phyloP scores from a whole-genome alignment of 1,140 invertebrate species.

The Temnothorax curvispinosus region DNA sequence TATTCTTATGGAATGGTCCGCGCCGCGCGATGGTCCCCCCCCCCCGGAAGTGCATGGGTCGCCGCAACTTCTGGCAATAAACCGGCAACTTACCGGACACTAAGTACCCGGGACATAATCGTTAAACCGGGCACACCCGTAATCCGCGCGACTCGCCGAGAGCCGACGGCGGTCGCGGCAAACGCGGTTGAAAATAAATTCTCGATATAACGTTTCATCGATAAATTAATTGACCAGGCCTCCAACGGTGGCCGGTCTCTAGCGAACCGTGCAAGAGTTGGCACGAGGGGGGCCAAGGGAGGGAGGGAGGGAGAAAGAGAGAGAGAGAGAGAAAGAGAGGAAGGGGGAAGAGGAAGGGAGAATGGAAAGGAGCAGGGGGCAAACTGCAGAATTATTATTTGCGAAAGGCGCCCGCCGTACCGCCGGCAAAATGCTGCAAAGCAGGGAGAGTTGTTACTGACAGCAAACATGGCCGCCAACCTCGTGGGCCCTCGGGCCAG shows the following conservation, averaged over 20 bases:
- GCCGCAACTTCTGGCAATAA: conserved; percentile 27
- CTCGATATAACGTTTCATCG: conserved; percentile 54
- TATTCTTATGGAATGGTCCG: too few species aligned
- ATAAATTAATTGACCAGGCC: conserved; percentile 68
- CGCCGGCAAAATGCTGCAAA: conserved; percentile 61
- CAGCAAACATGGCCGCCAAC: conserved; percentile 80
- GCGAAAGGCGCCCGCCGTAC: conserved; percentile 65
- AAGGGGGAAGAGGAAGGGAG: background rate
- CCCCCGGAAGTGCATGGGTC: conserved; percentile 2
- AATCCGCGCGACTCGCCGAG: conserved; percentile 41
- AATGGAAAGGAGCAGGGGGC: conserved; percentile 36
- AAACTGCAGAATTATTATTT: conserved; percentile 67
- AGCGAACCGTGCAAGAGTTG: conserved; percentile 36
- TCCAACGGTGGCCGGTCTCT: conserved; percentile 37
- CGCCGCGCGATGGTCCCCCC: background rate
- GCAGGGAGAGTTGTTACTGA: conserved; percentile 81
- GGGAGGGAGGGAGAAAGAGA: background rate
- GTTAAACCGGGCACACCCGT: conserved; percentile 52
- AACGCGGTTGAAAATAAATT: conserved; percentile 65
- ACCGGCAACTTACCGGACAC: conserved; percentile 36
- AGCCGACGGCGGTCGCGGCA: conserved; percentile 55
- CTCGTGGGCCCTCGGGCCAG: conserved; percentile 72
- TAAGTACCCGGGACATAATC: conserved; percentile 57
- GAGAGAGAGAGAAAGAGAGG: background rate
- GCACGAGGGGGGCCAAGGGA: background rate